Evolutionary conservation across 1,140 invertebrate species (phyloP), one percentile per base, ranked within the genome.

Genomic region (Tetragonula clypearis): DNA sequence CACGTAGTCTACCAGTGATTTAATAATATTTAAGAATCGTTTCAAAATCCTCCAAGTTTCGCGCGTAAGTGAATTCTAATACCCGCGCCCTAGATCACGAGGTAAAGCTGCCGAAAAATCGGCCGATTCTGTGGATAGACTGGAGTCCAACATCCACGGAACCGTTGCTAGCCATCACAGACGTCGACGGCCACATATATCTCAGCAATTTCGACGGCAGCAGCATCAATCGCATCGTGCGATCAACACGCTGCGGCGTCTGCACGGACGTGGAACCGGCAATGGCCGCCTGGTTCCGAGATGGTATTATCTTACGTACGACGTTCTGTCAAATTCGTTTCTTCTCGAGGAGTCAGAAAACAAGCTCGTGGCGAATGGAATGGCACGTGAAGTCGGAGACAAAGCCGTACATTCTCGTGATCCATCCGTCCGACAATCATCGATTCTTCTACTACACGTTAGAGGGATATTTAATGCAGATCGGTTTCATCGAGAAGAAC

Each of bases 311-410:
- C 0, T 62, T 94, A 12, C 92, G 91, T 15, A 94, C 93, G 0
- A 92, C 93, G 0, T 94, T 92, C 55, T 93, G 93, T 73, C 92
- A 95, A 58, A 92, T 95, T 0, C 89, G 91, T 0, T 95, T 87
- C 55, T 95, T 90, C 75, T 74, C 73, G 65, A 90, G 91, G 26
- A 35, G 80, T 0, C 8, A 82, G 0, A 35, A 71, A 11, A 78
- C 72, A 0, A 55, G 87, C n/a, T 1, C 4, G 2, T 94, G 94
- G 94, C 69, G 30, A 0, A 90, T 72, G 1, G 55, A 73, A 15
- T 93, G 92, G 92, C 78, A 87, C 30, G 19, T 92, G 6, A 91
- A 93, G 82, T 79, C 87, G 0, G 17, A n/a, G 0, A 69, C 75
- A 0, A 91, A 86, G 23, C 93, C 93, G 0, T 79, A 79, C 65